These are phyloP conservation scores for Dolichomitus sp. DNA, from an alignment of 2,888 invertebrate genomes.

Conservation along the genomic window DNA sequence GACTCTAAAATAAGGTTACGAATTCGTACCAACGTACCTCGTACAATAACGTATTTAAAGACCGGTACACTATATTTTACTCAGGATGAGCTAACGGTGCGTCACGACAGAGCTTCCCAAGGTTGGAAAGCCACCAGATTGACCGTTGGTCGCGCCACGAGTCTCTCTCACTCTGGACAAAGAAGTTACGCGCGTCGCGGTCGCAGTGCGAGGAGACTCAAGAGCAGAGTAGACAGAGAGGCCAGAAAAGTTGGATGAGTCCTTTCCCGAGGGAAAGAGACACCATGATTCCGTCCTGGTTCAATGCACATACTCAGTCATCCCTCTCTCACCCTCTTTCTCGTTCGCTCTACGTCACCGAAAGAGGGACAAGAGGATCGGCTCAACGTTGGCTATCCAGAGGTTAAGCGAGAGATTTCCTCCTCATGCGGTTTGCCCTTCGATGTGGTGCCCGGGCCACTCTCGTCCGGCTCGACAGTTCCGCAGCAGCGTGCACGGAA, in stretches of 20 bases:
- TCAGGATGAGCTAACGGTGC: slow-evolving; percentile 6
- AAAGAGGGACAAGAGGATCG: slow-evolving; percentile 25
- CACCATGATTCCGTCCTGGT: slow-evolving; percentile 6
- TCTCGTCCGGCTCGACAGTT: slow-evolving; percentile 60
- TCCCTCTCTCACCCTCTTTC: background rate
- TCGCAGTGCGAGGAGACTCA: slow-evolving; percentile 22
- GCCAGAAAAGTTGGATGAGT: slow-evolving; percentile 22
- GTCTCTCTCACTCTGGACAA: slow-evolving; percentile 19
- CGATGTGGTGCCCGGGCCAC: slow-evolving; percentile 43
- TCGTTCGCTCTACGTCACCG: background rate
- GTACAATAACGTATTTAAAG: background rate
- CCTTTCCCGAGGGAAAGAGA: slow-evolving; percentile 28
- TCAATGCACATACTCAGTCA: slow-evolving; percentile 8
- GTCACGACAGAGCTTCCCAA: slow-evolving; percentile 3
- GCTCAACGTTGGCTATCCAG: background rate
- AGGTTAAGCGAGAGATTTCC: slow-evolving; percentile 30
- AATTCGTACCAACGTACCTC: background rate
- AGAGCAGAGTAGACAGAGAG: slow-evolving; percentile 26
- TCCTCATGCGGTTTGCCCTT: slow-evolving; percentile 53
- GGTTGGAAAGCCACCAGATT: slow-evolving; percentile 35
- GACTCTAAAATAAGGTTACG: no score
- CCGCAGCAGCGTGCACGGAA: slow-evolving; percentile 55
- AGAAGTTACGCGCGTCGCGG: slow-evolving; percentile 47
- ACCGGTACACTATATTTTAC: background rate
- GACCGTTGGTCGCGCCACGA: slow-evolving; percentile 31